Percentiles rank a stretch among this genome's conserved stretches.
Evolutionary conservation across 2,113 vertebrate species (phyloP).

Genomic region (Phalacrocorax aristotelis): DNA sequence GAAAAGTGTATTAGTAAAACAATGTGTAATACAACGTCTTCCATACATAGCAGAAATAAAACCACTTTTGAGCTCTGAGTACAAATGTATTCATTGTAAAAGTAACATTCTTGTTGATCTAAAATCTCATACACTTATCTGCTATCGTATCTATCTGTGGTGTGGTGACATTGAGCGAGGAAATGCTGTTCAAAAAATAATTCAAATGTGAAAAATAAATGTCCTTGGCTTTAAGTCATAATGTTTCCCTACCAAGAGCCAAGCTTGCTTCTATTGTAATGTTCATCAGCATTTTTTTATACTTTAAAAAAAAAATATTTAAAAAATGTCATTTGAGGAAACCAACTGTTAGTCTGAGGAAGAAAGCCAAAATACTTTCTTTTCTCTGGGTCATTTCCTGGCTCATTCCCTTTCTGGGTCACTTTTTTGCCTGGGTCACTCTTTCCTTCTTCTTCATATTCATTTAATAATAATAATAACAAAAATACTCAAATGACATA

Average conservation of each 20-base stretch:
- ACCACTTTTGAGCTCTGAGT: constrained; percentile 8
- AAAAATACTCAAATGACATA: neutral
- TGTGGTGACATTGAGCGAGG: neutral
- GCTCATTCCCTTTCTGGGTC: neutral
- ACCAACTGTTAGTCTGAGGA: neutral
- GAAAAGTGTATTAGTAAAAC: constrained; percentile 19
- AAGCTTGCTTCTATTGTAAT: constrained; percentile 2
- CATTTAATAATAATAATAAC: neutral
- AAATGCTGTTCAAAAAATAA: constrained; percentile 26
- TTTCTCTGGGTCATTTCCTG: constrained; percentile 18
- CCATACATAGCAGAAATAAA: neutral
- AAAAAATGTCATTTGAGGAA: neutral
- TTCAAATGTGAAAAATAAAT: constrained; percentile 29
- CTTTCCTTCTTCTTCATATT: neutral
- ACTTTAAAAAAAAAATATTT: neutral
- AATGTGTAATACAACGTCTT: neutral
- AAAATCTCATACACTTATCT: neutral
- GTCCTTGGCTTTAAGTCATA: neutral
- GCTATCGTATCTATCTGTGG: neutral
- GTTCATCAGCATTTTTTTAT: neutral
- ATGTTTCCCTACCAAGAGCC: neutral
- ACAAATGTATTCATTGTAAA: constrained; percentile 9
- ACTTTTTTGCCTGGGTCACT: neutral
- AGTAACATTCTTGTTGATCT: constrained; percentile 18
- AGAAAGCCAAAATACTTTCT: neutral